Evolutionary conservation across 2,888 invertebrate genomes (phyloP).

Genomic region (Lutraria lutraria): DNA sequence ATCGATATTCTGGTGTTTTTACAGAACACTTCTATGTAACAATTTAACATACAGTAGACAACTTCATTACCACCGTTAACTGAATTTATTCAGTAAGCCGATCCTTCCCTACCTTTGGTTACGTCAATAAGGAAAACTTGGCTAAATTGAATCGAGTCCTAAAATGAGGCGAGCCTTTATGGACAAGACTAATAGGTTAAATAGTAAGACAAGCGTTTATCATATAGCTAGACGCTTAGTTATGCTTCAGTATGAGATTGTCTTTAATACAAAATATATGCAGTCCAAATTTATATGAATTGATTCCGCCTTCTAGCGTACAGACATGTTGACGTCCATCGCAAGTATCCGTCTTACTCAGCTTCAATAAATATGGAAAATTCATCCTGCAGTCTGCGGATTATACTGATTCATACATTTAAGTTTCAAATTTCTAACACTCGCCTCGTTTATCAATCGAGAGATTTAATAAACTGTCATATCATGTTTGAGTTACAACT

Average conservation of each 20-base stretch:
- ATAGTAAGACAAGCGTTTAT: neutral
- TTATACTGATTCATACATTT: constrained; percentile 11
- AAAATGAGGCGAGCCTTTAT: neutral
- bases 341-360: neutral
- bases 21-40: neutral
- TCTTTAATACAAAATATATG: neutral
- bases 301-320: neutral
- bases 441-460: neutral
- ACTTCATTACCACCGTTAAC: no score
- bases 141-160: neutral
- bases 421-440: neutral
- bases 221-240: neutral
- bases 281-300: neutral
- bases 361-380: constrained; percentile 12
- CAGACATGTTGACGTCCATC: neutral
- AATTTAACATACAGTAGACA: neutral
- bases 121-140: no score
- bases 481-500: neutral
- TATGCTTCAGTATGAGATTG: neutral
- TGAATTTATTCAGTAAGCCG: no score
- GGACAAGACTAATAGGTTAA: no score
- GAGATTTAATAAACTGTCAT: constrained; percentile 7
- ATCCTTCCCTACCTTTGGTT: no score
- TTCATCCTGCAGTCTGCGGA: neutral
- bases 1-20: neutral